These are phyloP conservation scores for Bostrychus sinensis DNA, from an alignment of 2,113 vertebrate genomes.

Conservation along the genomic window DNA sequence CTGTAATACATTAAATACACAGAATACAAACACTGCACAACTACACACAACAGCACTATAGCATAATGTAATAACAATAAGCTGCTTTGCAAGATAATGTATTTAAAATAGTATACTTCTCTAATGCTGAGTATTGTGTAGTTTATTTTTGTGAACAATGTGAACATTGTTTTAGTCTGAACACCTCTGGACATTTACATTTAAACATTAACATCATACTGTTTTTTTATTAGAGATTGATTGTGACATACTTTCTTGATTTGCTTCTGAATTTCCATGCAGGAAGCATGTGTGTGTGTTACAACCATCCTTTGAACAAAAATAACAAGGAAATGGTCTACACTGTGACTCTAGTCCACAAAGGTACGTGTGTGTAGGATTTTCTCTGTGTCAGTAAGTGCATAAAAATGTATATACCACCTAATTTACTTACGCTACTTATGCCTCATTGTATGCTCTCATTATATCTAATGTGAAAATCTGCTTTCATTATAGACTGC, in stretches of 20 bases:
- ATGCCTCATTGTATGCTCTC: too few relatives aligned
- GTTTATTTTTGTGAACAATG: too few relatives aligned
- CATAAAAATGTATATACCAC: background rate
- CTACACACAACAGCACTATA: too few relatives aligned
- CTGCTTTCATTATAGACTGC: background rate
- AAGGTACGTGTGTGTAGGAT: constrained; percentile 75
- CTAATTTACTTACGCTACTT: background rate
- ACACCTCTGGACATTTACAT: too few relatives aligned
- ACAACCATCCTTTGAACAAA: constrained; percentile 69
- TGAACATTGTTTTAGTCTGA: too few relatives aligned
- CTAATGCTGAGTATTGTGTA: too few relatives aligned
- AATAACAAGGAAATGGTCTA: constrained; percentile 81
- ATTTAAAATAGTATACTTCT: too few relatives aligned
- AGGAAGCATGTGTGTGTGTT: constrained; percentile 93
- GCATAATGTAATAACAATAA: too few relatives aligned
- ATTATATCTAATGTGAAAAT: background rate
- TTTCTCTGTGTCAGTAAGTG: background rate
- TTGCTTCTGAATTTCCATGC: constrained; percentile 35
- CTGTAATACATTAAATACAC: too few relatives aligned
- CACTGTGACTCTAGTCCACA: constrained; percentile 87
- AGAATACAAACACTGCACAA: too few relatives aligned
- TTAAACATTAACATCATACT: too few relatives aligned
- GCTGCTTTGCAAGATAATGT: too few relatives aligned
- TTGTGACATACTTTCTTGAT: constrained; percentile 1
- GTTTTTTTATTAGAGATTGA: background rate